Conservation (phyloP, 2,888 invertebrate genomes). For the Parelbella ahira region DNA sequence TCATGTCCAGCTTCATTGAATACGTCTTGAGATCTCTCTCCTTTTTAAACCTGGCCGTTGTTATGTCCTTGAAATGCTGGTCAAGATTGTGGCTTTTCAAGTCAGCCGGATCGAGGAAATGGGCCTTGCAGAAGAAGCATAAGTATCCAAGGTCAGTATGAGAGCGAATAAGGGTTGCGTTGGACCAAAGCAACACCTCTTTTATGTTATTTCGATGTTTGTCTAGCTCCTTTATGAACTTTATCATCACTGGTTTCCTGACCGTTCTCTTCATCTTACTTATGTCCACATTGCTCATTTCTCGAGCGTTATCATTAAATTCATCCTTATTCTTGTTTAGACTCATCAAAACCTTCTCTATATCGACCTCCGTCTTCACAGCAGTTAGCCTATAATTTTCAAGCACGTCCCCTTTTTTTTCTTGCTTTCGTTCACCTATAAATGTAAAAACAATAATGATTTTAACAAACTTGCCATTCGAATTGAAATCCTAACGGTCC, state of each 20-base stretch:
- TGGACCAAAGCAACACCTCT: conserved; percentile 37
- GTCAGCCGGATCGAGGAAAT: conserved; percentile 34
- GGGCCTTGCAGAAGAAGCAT: conserved; percentile 40
- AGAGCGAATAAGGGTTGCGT: conserved; percentile 37
- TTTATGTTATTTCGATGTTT: conserved; percentile 31
- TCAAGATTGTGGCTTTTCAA: conserved; percentile 39
- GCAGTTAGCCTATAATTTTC: conserved; percentile 1
- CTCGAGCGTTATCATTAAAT: background rate
- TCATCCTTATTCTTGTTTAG: background rate
- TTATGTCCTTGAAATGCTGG: conserved; percentile 33
- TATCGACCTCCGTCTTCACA: conserved; percentile 5
- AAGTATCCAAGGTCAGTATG: conserved; percentile 33
- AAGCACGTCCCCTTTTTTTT: conserved; percentile 3
- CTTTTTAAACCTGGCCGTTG: conserved; percentile 27
- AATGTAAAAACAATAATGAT: conserved; percentile 17
- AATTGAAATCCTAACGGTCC: background rate
- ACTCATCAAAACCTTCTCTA: conserved; percentile 3
- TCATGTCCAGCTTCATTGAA: conserved; percentile 43
- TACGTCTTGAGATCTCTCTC: conserved; percentile 29
- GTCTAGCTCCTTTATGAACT: conserved; percentile 15
- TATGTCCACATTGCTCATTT: background rate
- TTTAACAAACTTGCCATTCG: conserved; percentile 4
- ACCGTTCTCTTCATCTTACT: background rate
- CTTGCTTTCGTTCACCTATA: conserved; percentile 21
- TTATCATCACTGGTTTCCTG: background rate